Base-by-base conservation (phyloP, 1,140 invertebrate genomes). In the Potamilus streckersoni region DNA sequence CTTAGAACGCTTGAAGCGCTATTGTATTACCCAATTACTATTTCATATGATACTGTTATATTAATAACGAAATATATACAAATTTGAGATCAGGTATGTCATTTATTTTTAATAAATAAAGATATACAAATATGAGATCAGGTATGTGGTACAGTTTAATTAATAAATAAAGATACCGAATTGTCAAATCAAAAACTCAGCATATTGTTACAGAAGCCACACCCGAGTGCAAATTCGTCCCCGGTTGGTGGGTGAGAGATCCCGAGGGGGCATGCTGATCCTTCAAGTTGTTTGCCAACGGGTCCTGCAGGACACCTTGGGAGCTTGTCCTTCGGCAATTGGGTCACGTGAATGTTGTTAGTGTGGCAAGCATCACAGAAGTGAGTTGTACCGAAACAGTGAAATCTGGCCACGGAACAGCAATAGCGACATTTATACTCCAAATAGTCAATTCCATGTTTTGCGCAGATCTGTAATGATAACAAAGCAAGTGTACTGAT, bases 361-460 rank as follows among this genome's bases (percentile, higher is more conserved):
- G 58, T 70, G 61, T 81, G 80, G 38, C 80, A 81, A 3, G 27
- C 12, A 23, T 77, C 59, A 69, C 80, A 81, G 72, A 81, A 79
- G 69, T 81, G 80, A 20, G 80, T 81, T 27, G 67, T 79, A 15
- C 80, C 77, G 27, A 81, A 79, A 72, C 80, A 81, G 65, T 60
- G 73, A 55, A 58, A 79, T 15, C 65, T 58, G 17, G 80, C 80
- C 3, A 77, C 17, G 6, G 77, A 74, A 65, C 80, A 81, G 27
- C 80, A 81, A 27, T 81, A 81, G 15, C 80, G 74, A 49, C 80
- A 81, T 74, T 81, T 81, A 56, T 77, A 81, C 27, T 74, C 71
- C 38, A 81, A 63, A 55, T 59, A 81, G 20, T 81, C 80, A n/a
- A 68, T 71, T 31, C 75, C 77, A 57, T 81, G 80, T 38, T 56